phyloP scores from a whole-genome alignment of 2,113 vertebrate genomes.

The Gobio gobio region DNA sequence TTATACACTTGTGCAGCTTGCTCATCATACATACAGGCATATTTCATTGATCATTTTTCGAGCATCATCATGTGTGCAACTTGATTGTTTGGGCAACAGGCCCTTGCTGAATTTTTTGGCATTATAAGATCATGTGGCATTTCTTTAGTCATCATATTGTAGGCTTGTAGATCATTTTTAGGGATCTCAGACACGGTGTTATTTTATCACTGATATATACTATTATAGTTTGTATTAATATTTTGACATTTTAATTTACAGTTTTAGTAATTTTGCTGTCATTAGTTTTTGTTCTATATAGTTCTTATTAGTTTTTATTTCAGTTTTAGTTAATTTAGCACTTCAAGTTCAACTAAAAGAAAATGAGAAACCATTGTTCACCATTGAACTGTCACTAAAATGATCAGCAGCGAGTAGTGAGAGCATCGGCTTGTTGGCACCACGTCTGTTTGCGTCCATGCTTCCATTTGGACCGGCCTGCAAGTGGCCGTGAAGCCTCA shows the following conservation, averaged over 20 bases:
- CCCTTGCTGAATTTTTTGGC: neutral
- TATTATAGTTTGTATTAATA: too few relatives aligned
- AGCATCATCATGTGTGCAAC: neutral
- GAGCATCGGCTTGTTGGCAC: neutral
- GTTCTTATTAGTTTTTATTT: too few relatives aligned
- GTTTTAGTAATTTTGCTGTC: too few relatives aligned
- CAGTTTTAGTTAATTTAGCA: too few relatives aligned
- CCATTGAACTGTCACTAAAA: conserved; percentile 16
- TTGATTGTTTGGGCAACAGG: neutral
- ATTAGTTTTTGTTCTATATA: too few relatives aligned
- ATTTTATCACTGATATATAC: too few relatives aligned
- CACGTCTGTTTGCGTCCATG: conserved; percentile 13
- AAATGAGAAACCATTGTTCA: neutral
- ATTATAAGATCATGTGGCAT: neutral
- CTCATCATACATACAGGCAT: neutral
- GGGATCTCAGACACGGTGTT: neutral
- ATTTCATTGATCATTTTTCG: neutral
- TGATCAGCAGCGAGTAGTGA: neutral
- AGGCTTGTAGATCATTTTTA: neutral
- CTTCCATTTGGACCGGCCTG: conserved; percentile 5
- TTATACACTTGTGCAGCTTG: too few relatives aligned
- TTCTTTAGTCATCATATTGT: neutral
- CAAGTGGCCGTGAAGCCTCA: neutral
- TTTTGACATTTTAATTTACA: too few relatives aligned
- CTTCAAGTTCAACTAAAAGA: too few relatives aligned